Conservation (phyloP, 2,888 invertebrate species). For the Erpobdella octoculata region DNA sequence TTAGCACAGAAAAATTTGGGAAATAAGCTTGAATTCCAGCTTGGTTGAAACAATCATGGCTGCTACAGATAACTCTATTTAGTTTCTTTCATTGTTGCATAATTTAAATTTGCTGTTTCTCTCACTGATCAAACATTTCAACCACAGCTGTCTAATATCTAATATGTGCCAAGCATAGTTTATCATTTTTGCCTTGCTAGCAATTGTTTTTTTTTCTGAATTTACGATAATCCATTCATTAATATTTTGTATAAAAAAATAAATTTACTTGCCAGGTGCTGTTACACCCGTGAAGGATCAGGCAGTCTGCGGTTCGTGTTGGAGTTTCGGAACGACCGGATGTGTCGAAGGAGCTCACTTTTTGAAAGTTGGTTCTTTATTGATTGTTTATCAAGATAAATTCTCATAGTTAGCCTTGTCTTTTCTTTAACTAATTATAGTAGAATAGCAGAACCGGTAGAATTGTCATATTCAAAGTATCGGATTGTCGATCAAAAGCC, state of each 20-base stretch:
- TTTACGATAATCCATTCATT: neutral
- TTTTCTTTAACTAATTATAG: too few species aligned
- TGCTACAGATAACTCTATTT: neutral
- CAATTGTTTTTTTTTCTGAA: neutral
- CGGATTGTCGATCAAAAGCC: too few species aligned
- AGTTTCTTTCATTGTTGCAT: neutral
- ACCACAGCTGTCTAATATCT: too few species aligned
- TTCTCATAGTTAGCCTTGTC: too few species aligned
- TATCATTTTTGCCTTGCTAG: neutral
- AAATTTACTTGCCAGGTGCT: constrained; percentile 58
- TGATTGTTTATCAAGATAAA: neutral
- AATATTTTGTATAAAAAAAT: neutral
- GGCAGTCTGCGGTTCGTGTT: constrained; percentile 91
- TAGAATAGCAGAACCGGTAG: too few species aligned
- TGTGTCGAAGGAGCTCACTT: constrained; percentile 82
- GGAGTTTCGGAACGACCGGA: constrained; percentile 91
- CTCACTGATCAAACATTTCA: neutral
- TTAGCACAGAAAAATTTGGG: neutral
- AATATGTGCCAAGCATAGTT: too few species aligned
- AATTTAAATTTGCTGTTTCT: neutral
- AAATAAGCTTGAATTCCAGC: neutral
- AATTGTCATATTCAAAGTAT: too few species aligned
- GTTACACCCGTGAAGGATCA: constrained; percentile 93
- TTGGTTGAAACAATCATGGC: neutral
- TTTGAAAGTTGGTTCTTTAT: constrained; percentile 34